These are phyloP conservation scores for Notodonta ziczac DNA, from an alignment of 2,888 invertebrate genomes.

Conservation along the genomic window DNA sequence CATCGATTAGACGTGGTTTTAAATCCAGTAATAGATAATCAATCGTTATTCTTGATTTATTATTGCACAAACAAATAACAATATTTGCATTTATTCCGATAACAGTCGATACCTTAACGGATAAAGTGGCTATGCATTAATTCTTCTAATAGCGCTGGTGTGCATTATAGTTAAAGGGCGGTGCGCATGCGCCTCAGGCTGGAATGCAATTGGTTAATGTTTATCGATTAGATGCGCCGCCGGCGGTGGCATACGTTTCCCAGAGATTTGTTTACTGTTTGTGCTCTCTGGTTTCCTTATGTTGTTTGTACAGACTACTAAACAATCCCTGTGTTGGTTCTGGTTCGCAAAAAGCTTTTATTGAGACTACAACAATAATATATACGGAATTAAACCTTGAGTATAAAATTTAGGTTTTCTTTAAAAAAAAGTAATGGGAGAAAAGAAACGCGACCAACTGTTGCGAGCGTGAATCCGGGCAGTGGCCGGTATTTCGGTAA, in stretches of 20 bases:
- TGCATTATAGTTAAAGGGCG: slow-evolving; percentile 34
- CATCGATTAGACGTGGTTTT: slow-evolving; percentile 18
- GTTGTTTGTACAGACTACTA: slow-evolving; percentile 12
- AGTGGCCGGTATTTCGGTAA: slow-evolving; percentile 38
- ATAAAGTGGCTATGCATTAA: slow-evolving; percentile 37
- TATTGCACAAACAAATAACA: slow-evolving; percentile 41
- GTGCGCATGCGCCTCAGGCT: slow-evolving; percentile 38
- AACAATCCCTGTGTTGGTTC: slow-evolving; percentile 1
- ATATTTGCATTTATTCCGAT: slow-evolving; percentile 45
- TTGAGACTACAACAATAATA: not conserved
- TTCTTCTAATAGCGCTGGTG: slow-evolving; percentile 30
- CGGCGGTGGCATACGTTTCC: slow-evolving; percentile 47
- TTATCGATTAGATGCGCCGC: slow-evolving; percentile 71
- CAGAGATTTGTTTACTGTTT: slow-evolving; percentile 47
- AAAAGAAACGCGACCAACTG: slow-evolving; percentile 13
- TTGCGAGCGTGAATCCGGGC: slow-evolving; percentile 25
- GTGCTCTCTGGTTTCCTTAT: slow-evolving; percentile 34
- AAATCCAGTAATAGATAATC: slow-evolving; percentile 24
- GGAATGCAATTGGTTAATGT: slow-evolving; percentile 66
- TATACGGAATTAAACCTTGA: not conserved
- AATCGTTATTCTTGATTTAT: slow-evolving; percentile 46
- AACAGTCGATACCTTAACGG: slow-evolving; percentile 32
- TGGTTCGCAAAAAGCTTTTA: slow-evolving; percentile 2
- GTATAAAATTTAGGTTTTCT: too few species aligned
- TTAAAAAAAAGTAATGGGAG: not conserved